phyloP scores from a whole-genome alignment of 2,113 vertebrate genomes.

The Lanius ludovicianus region DNA sequence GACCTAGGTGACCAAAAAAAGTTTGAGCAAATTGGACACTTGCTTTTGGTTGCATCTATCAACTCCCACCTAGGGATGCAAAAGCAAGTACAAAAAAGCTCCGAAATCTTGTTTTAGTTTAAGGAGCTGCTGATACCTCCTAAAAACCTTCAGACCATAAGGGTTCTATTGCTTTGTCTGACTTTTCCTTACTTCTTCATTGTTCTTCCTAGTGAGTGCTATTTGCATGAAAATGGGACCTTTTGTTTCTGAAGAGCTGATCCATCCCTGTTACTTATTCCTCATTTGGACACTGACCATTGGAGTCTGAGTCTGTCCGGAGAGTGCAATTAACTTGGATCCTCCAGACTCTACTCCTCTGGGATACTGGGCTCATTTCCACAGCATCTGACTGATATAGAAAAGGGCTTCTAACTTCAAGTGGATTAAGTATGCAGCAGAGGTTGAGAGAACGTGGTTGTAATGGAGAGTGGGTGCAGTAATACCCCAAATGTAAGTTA shows the following conservation, averaged over 20 bases:
- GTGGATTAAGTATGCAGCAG: not conserved
- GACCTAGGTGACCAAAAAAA: not conserved
- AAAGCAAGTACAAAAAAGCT: not conserved
- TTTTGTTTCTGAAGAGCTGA: not conserved
- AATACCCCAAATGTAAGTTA: not conserved
- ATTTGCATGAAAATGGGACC: not conserved
- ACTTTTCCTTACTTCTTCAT: not conserved
- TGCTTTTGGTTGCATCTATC: not conserved
- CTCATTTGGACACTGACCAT: not conserved
- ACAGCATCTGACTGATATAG: not conserved
- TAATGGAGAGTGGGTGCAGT: not conserved
- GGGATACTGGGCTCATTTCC: not conserved
- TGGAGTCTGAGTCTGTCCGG: not conserved
- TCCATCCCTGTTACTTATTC: not conserved
- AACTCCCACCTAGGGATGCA: not conserved
- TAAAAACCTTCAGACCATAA: not conserved
- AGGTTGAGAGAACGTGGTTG: fast-evolving
- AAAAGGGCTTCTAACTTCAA: not conserved
- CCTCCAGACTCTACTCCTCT: not conserved
- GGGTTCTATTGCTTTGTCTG: not conserved
- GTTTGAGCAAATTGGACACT: not conserved
- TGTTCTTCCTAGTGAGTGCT: not conserved
- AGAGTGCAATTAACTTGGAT: not conserved
- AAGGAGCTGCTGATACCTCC: not conserved
- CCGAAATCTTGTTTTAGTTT: not conserved